Evolutionary conservation across 2,113 vertebrate species (phyloP).

Genomic region (Ia io): DNA sequence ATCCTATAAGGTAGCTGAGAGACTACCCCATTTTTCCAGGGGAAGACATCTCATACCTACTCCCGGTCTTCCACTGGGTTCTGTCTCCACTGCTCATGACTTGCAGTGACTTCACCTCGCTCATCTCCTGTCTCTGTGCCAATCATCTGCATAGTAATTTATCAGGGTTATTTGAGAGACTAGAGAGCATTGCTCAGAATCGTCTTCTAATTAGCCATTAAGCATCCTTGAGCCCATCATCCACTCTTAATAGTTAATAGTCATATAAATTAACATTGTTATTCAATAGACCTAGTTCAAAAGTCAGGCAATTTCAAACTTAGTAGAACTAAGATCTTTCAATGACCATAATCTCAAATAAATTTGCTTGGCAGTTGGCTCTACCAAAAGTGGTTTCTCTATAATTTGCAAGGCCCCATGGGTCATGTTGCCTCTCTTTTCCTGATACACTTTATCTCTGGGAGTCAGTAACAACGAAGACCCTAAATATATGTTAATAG

Average conservation of each 20-base stretch:
- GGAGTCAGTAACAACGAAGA: neutral
- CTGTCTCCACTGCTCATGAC: neutral
- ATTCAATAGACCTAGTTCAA: neutral
- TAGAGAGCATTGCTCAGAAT: too few species aligned
- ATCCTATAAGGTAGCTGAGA: neutral
- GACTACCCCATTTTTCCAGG: rapidly evolving
- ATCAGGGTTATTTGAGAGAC: neutral
- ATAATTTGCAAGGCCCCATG: rapidly evolving
- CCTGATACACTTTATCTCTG: neutral
- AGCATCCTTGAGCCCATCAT: rapidly evolving
- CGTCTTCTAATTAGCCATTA: rapidly evolving
- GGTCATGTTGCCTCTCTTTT: rapidly evolving
- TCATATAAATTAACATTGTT: too few species aligned
- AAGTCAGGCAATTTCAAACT: neutral
- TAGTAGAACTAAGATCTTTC: neutral
- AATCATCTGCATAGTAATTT: too few species aligned
- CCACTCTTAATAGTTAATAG: neutral
- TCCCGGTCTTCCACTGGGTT: neutral
- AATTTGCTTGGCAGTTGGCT: rapidly evolving
- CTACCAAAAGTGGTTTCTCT: rapidly evolving
- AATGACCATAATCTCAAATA: too few species aligned
- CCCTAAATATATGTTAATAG: rapidly evolving
- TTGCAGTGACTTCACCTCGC: rapidly evolving
- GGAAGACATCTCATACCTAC: rapidly evolving
- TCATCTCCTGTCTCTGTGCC: neutral